Base-by-base conservation (phyloP, 2,888 invertebrate species). In the Netelia inedita region DNA sequence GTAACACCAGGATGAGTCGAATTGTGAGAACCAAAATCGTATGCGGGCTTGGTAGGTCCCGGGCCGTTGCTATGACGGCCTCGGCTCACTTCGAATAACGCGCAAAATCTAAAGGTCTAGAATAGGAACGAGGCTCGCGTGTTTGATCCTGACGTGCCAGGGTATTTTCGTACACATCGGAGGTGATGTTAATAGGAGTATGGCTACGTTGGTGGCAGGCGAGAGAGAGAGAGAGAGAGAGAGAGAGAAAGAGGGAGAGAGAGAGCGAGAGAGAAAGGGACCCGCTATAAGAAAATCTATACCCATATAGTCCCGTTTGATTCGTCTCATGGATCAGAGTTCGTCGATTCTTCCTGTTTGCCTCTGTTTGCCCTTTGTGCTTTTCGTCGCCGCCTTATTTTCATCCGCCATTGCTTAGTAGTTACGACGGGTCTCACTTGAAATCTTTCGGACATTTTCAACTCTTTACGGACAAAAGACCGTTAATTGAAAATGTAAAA, bases 291-390 rank as follows among this genome's bases (percentile, higher is more conserved):
- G 41, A 16, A 6, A 71, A 71, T 35, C 55, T 41, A 71, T 28
- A 21, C 57, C 3, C 57, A 16, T 35, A 35, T 35, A 35, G 35
- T 5, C 23, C 65, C 28, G n/a, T 46, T 74, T 50, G 61, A 74
- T 46, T 74, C 74, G 74, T 74, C 50, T 61, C 46, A 21, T 21
- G 63, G 73, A 74, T 61, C 74, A 74, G 63, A 74, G 74, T 61
- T 50, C 74, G 28, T 46, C n/a, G 63, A 63, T 74, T 74, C 59
- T 50, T 19, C 43, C 57, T 23, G 8, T 9, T n/a, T 19, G n/a
- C 16, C 19, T 19, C 19, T 19, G 57, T 19, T 21, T 57, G 6
- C 16, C 57, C 9, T 57, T 57, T 19, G 57, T 57, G 57, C 57
- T 57, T 57, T 19, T 19, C 57, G 5, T 57, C 19, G 57, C 57